phyloP scores from a whole-genome alignment of 2,888 invertebrate genomes.

The Entomobrya proxima region DNA sequence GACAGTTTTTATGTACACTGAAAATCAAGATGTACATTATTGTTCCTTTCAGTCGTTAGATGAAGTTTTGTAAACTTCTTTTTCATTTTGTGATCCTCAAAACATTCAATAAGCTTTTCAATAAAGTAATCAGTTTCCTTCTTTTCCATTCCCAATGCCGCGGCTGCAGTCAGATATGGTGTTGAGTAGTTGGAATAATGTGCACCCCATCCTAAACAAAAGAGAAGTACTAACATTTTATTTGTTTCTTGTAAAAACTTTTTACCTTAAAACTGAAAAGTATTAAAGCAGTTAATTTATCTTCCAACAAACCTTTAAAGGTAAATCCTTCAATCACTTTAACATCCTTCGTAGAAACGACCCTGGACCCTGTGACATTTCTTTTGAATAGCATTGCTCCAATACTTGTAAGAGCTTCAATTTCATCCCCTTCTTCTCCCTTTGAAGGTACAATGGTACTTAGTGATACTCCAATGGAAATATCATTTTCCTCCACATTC shows the following conservation, averaged over 20 bases:
- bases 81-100: constrained; percentile 77
- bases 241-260: neutral
- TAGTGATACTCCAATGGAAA: constrained; percentile 82
- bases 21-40: constrained; percentile 14
- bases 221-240: constrained; percentile 1
- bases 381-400: constrained; percentile 86
- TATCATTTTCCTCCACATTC: constrained; percentile 83
- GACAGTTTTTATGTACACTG: too few species aligned
- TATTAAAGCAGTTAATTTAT: constrained; percentile 4
- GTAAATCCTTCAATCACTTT: constrained; percentile 80
- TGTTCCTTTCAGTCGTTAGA: constrained; percentile 16
- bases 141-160: constrained; percentile 83
- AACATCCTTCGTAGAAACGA: constrained; percentile 80
- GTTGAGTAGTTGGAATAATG: constrained; percentile 81
- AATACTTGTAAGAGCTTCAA: constrained; percentile 81
- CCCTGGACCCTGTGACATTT: constrained; percentile 85
- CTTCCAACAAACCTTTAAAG: constrained; percentile 82
- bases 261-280: neutral
- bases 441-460: neutral
- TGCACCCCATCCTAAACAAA: constrained; percentile 83
- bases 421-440: constrained; percentile 77
- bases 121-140: constrained; percentile 85
- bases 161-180: constrained; percentile 86
- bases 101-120: constrained; percentile 82
- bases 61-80: constrained; percentile 24